Base-by-base conservation (phyloP, 2,113 vertebrate species). In the Peromyscus leucopus region DNA sequence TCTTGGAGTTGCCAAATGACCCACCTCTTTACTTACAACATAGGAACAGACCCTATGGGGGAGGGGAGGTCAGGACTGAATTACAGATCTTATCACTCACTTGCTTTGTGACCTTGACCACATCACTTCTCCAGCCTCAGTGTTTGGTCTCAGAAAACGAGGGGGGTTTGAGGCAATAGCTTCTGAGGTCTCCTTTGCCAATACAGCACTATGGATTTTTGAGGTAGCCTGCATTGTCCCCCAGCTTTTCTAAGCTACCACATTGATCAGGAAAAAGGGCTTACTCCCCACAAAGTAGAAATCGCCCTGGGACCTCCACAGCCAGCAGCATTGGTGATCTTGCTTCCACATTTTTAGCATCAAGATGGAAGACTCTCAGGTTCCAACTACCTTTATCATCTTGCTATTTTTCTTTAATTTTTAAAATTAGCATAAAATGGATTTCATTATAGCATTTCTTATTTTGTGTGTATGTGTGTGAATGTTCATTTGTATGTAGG, bases 121-220 rank as follows among this genome's bases (percentile, higher is more conserved):
- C 59, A 93, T 79, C 22, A 51, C 65, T 91, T 92, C 59, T 93
- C 39, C n/a, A 24, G 48, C 59, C n/a, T 86, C 75, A 11, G 80
- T 48, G 46, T 55, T 71, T 83, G 46, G 75, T 84, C 93, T 36
- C 61, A 69, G 69, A 72, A 83, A 67, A 63, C 19, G 28, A 88
- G 4, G 46, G 33, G 15, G 15, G 3, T 11, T 83, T 75, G 51
- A 33, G 42, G 82, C 42, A 89, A 55, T 76, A n/a, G 59, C 39
- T 93, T 91, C 69, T 46, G 63, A 69, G 31, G 16, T 93, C 61
- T 33, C 69, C 46, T 76, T 74, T 82, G 46, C 59, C 84, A 15
- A 9, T 22, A n/a, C 33, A 83, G 15, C 46, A n/a, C 59, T 61
- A 63, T 84, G 89, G 67, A 88, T 33, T 51, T 63, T 11, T 1